phyloP scores from a whole-genome alignment of 2,888 invertebrate genomes.

The Neocrepidodera transversa region DNA sequence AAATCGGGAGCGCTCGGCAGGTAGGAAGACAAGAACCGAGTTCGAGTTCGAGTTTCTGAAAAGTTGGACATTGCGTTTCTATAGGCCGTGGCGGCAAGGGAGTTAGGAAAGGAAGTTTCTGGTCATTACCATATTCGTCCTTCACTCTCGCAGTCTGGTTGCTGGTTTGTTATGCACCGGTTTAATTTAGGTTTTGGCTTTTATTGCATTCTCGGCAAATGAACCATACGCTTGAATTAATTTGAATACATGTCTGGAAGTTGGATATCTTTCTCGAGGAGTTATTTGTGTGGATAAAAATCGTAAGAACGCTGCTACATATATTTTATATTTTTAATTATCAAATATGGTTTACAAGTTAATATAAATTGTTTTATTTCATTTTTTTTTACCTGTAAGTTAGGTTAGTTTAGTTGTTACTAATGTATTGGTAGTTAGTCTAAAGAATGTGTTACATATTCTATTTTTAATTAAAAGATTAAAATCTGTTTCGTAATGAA shows the following conservation, averaged over 20 bases:
- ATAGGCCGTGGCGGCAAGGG: constrained; percentile 25
- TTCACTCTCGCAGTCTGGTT: constrained; percentile 24
- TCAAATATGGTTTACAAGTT: no score
- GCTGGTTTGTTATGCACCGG: constrained; percentile 18
- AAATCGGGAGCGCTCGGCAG: constrained; percentile 34
- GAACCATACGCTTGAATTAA: constrained; percentile 19
- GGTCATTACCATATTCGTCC: constrained; percentile 35
- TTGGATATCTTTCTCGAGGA: constrained; percentile 10
- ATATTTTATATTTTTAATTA: no score
- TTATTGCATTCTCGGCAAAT: constrained; percentile 26
- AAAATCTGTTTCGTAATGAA: no score
- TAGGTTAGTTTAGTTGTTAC: no score
- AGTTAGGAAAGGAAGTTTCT: constrained; percentile 28
- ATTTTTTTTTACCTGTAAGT: no score
- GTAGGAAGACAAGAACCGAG: constrained; percentile 38
- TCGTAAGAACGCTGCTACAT: neutral
- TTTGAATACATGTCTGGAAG: constrained; percentile 20
- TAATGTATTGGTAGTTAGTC: no score
- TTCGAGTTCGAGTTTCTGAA: constrained; percentile 4
- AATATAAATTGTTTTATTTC: no score
- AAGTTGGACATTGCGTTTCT: constrained; percentile 20
- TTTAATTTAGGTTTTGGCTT: constrained; percentile 24
- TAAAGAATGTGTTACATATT: no score
- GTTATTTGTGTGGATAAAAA: constrained; percentile 4
- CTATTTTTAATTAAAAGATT: no score